phyloP scores from a whole-genome alignment of 2,797 vertebrate species.

The Pseudochirops corinnae region DNA sequence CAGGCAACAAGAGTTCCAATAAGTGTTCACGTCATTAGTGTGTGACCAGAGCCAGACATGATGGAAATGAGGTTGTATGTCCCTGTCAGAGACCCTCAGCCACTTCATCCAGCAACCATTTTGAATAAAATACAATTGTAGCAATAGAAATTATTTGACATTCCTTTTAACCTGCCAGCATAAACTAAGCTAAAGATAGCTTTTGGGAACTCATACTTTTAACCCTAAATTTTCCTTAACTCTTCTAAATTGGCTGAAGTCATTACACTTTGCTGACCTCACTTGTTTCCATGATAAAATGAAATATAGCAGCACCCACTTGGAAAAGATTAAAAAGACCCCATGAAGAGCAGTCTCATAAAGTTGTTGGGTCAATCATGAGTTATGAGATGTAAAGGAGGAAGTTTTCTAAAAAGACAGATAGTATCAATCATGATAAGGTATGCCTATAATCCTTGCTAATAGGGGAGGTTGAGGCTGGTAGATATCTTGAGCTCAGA shows the following conservation, averaged over 20 bases:
- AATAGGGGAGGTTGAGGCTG: neutral
- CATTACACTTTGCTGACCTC: neutral
- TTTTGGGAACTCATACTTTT: neutral
- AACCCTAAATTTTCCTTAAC: neutral
- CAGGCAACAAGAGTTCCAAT: neutral
- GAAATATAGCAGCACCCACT: conserved; percentile 15
- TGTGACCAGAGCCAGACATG: neutral
- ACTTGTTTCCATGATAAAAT: conserved; percentile 3
- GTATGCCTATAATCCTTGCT: neutral
- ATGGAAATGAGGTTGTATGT: neutral
- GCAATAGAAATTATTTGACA: neutral
- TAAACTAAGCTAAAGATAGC: neutral
- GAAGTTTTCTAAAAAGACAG: neutral
- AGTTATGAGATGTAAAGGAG: neutral
- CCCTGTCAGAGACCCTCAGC: neutral
- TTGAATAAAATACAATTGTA: conserved; percentile 21
- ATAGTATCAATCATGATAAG: neutral
- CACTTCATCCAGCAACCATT: neutral
- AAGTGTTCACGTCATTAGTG: neutral
- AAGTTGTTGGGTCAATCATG: neutral
- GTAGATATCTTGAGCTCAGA: neutral
- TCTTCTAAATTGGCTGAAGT: neutral
- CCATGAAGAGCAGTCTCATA: neutral
- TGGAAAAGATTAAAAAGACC: neutral
- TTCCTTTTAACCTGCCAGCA: neutral